Evolutionary conservation across 2,113 vertebrate species (phyloP), one percentile per base, ranked within the genome.

Genomic region (Lasiurus borealis): DNA sequence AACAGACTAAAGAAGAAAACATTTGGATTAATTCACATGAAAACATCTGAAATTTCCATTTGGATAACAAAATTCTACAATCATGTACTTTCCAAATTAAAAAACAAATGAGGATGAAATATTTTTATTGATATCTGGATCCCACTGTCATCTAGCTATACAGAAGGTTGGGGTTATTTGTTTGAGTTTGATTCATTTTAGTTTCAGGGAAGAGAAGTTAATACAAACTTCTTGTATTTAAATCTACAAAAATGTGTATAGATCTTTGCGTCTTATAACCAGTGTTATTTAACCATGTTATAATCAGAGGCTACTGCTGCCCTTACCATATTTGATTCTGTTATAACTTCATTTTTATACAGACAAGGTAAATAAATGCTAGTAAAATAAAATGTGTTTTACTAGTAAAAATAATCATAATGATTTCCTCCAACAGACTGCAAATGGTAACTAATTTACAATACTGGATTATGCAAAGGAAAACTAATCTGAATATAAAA

Each of bases 31-130:
- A 84, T 72, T 94, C 80, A 77, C 68, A 92, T 52, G 59, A 78
- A 96, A 90, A 77, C 25, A 82, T 7, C 15, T 97, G 21, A 87
- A 91, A 89, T 83, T 94, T 96, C 57, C 34, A 85, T 50, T 93
- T 87, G 69, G 29, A 52, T 82, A 92, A 92, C 21, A 85, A 66
- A 81, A 93, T 78, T 54, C 36, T 77, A 64, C 25, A 59, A 44
- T 88, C 48, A 71, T 40, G 77, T 64, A 54, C 64, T 95, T 80
- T 66, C 46, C 44, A 93, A 93, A 59, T 68, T 85, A 91, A 94
- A 77, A 50, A 73, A 50, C 93, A 0, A 93, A 78, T 81, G 94
- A 73, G 66, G 89, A 73, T 52, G 7, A 80, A 90, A 83, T 81
- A 21, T 36, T 92, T 69, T 87, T 73, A 73, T 72, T 94, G 12